Evolutionary conservation across 2,888 invertebrate species (phyloP).

Genomic region (Tetrapedia diversipes): DNA sequence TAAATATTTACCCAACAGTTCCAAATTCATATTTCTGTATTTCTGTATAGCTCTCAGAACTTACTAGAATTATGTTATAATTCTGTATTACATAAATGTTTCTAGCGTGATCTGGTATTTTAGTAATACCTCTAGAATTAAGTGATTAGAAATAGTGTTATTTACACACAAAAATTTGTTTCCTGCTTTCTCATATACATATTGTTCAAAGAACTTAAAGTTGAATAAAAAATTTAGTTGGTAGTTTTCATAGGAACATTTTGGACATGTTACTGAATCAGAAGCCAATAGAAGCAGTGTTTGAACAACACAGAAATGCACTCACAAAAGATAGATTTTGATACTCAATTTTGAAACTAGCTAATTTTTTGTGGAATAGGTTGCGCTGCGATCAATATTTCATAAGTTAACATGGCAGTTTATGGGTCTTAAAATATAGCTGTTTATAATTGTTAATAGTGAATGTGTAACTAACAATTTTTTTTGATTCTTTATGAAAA

Average conservation of each 20-base stretch:
- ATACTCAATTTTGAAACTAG: too few species aligned
- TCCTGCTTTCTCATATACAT: not conserved
- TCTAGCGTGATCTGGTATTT: not conserved
- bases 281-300: not conserved
- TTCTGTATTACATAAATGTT: too few species aligned
- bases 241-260: constrained; percentile 5
- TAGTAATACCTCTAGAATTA: not conserved
- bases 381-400: too few species aligned
- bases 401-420: too few species aligned
- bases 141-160: not conserved
- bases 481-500: not conserved
- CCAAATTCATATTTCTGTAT: constrained; percentile 84
- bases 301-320: not conserved
- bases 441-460: not conserved
- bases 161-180: not conserved
- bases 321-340: too few species aligned
- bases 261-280: not conserved
- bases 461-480: not conserved
- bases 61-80: constrained; percentile 15
- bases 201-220: not conserved
- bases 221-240: not conserved
- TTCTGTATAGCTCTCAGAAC: not conserved
- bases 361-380: too few species aligned
- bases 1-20: constrained; percentile 84
- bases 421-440: too few species aligned